A percentile compares a stretch with the other conserved stretches of the same genome.
Evolutionary conservation across 2,797 vertebrate genomes (phyloP).

Genomic region (Peromyscus nudipes): DNA sequence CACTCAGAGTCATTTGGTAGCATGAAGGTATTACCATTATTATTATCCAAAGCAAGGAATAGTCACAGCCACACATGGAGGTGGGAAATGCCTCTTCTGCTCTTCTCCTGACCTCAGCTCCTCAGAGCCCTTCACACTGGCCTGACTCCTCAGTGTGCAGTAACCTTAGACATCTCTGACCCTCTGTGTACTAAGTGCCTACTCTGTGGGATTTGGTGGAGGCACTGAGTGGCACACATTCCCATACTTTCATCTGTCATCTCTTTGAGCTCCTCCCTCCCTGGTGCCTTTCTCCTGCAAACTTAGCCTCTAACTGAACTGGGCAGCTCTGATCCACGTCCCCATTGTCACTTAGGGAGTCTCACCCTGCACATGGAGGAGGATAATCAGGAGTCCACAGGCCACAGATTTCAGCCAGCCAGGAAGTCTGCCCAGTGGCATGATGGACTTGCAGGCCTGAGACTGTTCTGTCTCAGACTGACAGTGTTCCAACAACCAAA

Average conservation of each 20-base stretch:
- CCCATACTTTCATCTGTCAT: background rate
- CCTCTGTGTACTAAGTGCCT: background rate
- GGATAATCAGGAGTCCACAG: constrained; percentile 20
- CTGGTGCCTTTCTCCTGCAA: background rate
- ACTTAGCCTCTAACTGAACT: background rate
- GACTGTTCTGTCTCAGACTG: background rate
- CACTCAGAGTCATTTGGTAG: background rate
- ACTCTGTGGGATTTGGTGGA: fast-evolving
- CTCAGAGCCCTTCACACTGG: background rate
- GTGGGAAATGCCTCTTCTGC: background rate
- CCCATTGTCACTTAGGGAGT: background rate
- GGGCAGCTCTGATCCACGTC: background rate
- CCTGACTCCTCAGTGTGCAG: background rate
- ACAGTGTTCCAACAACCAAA: background rate
- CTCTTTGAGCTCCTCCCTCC: background rate
- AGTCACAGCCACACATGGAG: background rate
- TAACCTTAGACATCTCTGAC: background rate
- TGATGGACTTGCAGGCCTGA: background rate
- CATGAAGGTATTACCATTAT: background rate
- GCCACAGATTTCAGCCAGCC: background rate
- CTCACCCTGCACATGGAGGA: background rate
- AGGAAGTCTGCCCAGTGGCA: fast-evolving
- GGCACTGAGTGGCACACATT: fast-evolving
- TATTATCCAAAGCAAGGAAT: background rate
- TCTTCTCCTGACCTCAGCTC: background rate